Evolutionary conservation across 2,113 vertebrate species (phyloP), one percentile per base, ranked within the genome.

Genomic region (Vidua macroura): DNA sequence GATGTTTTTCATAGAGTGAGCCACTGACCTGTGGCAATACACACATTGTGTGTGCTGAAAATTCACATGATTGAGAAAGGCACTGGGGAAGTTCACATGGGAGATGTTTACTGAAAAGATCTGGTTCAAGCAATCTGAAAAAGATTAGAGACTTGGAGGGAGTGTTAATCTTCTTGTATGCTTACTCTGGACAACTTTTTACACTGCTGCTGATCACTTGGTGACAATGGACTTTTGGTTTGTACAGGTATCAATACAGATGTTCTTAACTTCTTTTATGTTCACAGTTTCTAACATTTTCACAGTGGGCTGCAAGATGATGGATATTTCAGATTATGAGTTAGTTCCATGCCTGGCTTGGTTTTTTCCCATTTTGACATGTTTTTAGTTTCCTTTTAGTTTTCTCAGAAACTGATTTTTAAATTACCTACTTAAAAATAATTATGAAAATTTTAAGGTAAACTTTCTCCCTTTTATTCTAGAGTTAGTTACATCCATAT

Each of bases 231-330:
- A 37, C 46, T 73, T 88, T 13, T 33, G n/a, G 41, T 69, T 84
- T 82, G 31, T 62, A 51, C 21, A 30, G 53, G 6, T 78, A 31
- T 46, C 53, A 73, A 63, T 49, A 28, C 17, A 75, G n/a, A 62
- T 2, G 2, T 77, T 89, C 41, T 33, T 77, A 64, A 30, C n/a
- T 78, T 62, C 75, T 66, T 86, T 74, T n/a, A 22, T 14, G 3
- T 58, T 91, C 64, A 76, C 21, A 31, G n/a, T 69, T 84, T 93
- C n/a, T 77, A n/a, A 13, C 62, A 37, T 86, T 91, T 91, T 91
- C 48, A 63, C 39, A 67, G 25, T 62, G 43, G 20, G 28, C 52
- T 73, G 14, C 22, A 49, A 52, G 20, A 62, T 74, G 35, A 74
- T 66, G 48, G 17, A 77, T 73, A 77, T 73, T 84, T 76, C 63